A percentile compares a stretch with the other conserved stretches of the same genome.
phyloP scores from a whole-genome alignment of 2,797 vertebrate species.

The Lindbergichthys nudifrons region DNA sequence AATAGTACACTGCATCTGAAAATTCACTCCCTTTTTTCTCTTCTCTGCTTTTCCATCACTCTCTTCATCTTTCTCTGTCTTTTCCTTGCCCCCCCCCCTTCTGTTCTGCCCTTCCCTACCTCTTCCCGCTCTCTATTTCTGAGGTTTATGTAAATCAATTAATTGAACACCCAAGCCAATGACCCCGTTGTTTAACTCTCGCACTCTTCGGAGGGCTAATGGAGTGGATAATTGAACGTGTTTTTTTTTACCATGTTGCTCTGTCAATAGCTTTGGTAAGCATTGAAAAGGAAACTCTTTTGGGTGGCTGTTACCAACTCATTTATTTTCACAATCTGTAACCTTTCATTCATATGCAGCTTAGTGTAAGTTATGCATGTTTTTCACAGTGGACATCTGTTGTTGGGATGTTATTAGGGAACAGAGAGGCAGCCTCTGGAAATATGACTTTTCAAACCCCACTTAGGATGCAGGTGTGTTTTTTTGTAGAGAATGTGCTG shows the following conservation, averaged over 20 bases:
- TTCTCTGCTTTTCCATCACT: constrained; percentile 15
- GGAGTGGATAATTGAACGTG: constrained; percentile 67
- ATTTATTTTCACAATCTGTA: background rate
- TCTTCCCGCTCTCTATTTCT: constrained; percentile 27
- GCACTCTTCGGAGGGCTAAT: constrained; percentile 56
- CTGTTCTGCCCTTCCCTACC: constrained; percentile 14
- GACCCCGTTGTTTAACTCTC: constrained; percentile 56
- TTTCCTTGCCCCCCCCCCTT: constrained; percentile 5
- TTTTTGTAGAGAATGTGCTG: background rate
- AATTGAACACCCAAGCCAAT: constrained; percentile 59
- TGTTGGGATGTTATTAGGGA: constrained; percentile 55
- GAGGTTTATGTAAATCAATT: constrained; percentile 69
- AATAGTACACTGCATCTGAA: constrained; percentile 67
- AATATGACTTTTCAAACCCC: no score
- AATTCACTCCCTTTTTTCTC: constrained; percentile 33
- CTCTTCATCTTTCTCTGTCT: background rate
- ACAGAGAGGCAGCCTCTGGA: background rate
- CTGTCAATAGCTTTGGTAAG: constrained; percentile 43
- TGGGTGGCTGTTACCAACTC: constrained; percentile 16
- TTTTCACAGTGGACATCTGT: constrained; percentile 45
- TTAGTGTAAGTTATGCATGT: background rate
- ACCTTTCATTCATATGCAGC: constrained; percentile 19
- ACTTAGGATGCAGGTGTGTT: background rate
- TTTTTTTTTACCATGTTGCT: constrained; percentile 48
- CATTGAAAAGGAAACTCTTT: constrained; percentile 24